Evolutionary conservation across 2,888 invertebrate species (phyloP), one percentile per base, ranked within the genome.

Genomic region (Sepiola atlantica): DNA sequence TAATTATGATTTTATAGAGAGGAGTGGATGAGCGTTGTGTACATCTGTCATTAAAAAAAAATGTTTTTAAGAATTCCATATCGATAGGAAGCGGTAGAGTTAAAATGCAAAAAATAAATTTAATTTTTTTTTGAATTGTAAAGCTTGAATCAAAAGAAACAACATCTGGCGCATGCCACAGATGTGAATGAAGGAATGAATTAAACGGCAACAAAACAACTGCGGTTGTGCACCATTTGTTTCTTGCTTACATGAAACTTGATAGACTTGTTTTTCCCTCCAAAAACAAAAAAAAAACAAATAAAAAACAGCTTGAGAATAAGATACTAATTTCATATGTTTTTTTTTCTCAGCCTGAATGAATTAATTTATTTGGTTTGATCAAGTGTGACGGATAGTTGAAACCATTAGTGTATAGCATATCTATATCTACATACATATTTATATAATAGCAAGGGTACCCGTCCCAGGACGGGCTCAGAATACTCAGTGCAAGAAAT

Each of bases 241-340:
- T 77, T 77, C 77, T n/a, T n/a, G n/a, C n/a, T 77, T 12, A 32
- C n/a, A 4, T 77, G 77, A 77, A 77, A 77, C n/a, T n/a, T 32
- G 77, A 77, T 77, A 77, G 14, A n/a, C 77, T 16, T 77, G 24
- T 77, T 77, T 14, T n/a, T 45, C 45, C 45, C 45, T 45, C 45
- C 8, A 45, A 45, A 45, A 45, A 45, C 45, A 45, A 45, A 45
- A 4, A n/a, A 77, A n/a, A n/a, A n/a, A n/a, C n/a, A n/a, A n/a
- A n/a, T n/a, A n/a, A n/a, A n/a, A n/a, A 77, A 77, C 77, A 77
- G 77, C 77, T 77, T 77, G 77, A 77, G n/a, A 77, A n/a, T 77
- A 32, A 77, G 77, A 32, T 77, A 77, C 3, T 77, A n/a, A 77
- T 77, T 77, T 77, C 16, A n/a, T n/a, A 4, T 16, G 12, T 32